Evolutionary conservation across 1,140 invertebrate species (phyloP).

Genomic region (Cydia splendana): DNA sequence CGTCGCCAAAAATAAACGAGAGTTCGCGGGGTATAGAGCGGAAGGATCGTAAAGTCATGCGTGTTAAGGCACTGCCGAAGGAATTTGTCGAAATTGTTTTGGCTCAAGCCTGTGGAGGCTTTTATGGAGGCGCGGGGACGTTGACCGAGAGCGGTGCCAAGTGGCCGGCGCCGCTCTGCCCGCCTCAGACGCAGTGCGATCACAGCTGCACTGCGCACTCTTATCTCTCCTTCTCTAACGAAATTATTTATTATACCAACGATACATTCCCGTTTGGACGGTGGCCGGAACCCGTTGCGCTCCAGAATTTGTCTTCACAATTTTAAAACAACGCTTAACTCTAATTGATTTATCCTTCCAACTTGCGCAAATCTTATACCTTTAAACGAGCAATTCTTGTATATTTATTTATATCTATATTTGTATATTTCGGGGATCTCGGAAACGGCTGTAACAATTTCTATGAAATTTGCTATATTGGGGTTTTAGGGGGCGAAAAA

Average conservation of each 20-base stretch:
- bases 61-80: slow-evolving; percentile 69
- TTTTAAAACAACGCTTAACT: slow-evolving; percentile 25
- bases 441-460: too few species aligned
- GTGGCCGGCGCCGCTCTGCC: slow-evolving; percentile 68
- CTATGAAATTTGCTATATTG: too few species aligned
- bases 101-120: slow-evolving; percentile 70
- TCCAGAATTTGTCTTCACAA: slow-evolving; percentile 26
- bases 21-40: slow-evolving; percentile 44
- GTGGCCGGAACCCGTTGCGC: slow-evolving; percentile 26
- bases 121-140: slow-evolving; percentile 68
- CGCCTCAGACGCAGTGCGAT: slow-evolving; percentile 65
- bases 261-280: slow-evolving; percentile 50
- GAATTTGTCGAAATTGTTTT: slow-evolving; percentile 76
- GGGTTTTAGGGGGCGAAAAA: too few species aligned
- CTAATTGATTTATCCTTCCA: slow-evolving; percentile 24
- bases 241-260: slow-evolving; percentile 62
- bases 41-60: slow-evolving; percentile 66
- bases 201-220: slow-evolving; percentile 72
- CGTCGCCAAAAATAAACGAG: slow-evolving; percentile 57
- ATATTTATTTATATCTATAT: too few species aligned
- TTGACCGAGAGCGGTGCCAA: slow-evolving; percentile 73
- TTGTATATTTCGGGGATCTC: too few species aligned
- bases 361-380: slow-evolving; percentile 21
- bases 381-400: too few species aligned
- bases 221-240: slow-evolving; percentile 60